Percentiles rank a stretch among this genome's conserved stretches.
Evolutionary conservation across 2,888 invertebrate genomes (phyloP).

Genomic region (Quadriops clusia): DNA sequence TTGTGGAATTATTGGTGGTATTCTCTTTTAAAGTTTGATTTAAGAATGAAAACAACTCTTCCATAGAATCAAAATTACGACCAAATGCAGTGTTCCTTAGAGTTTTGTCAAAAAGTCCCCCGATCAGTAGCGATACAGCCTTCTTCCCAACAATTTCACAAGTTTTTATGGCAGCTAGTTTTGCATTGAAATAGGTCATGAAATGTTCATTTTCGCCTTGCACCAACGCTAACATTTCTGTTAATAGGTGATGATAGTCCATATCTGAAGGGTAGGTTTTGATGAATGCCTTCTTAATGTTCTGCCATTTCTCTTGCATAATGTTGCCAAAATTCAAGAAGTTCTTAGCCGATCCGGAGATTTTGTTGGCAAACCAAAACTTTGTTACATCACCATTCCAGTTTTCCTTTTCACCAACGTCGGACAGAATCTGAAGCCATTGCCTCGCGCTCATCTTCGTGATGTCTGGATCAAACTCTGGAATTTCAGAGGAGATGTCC

Average conservation of each 20-base stretch:
- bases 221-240: slow-evolving; percentile 17
- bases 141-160: slow-evolving; percentile 19
- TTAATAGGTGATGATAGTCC: slow-evolving; percentile 14
- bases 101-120: slow-evolving; percentile 15
- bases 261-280: slow-evolving; percentile 16
- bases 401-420: slow-evolving; percentile 14
- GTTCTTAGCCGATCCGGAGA: slow-evolving; percentile 20
- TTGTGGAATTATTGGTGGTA: too few species aligned
- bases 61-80: slow-evolving; percentile 11
- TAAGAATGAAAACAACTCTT: slow-evolving; percentile 12
- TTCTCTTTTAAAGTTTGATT: too few species aligned
- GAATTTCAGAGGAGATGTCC: slow-evolving; percentile 15
- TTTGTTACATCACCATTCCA: slow-evolving; percentile 19
- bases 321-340: slow-evolving; percentile 20
- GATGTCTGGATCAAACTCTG: slow-evolving; percentile 20
- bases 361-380: slow-evolving; percentile 19
- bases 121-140: slow-evolving; percentile 23
- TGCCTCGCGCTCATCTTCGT: slow-evolving; percentile 16
- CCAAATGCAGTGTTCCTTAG: slow-evolving; percentile 11
- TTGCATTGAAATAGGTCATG: slow-evolving; percentile 21
- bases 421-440: slow-evolving; percentile 18
- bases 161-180: slow-evolving; percentile 19
- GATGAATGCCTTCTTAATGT: slow-evolving; percentile 14
- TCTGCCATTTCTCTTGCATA: slow-evolving; percentile 13
- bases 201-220: slow-evolving; percentile 19